Percentiles rank a stretch among this genome's conserved stretches.
Conservation (phyloP, 1,140 invertebrate species). For the Alviniconcha marisindica region DNA sequence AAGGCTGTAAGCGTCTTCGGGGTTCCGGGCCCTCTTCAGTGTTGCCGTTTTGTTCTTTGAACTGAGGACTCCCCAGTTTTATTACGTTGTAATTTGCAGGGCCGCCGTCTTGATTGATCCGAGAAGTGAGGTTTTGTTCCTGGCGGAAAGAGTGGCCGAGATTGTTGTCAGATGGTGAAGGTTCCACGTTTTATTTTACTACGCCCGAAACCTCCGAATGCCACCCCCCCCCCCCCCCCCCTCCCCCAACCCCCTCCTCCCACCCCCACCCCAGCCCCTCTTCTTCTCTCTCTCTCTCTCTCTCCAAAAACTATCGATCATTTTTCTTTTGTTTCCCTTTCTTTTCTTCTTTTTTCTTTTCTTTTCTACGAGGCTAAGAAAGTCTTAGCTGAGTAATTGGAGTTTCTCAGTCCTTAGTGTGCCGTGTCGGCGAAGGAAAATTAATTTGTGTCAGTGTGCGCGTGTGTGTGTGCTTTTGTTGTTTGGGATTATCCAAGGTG, state of each 20-base stretch:
- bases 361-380: background rate
- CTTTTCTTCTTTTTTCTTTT: too few relatives aligned
- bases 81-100: background rate
- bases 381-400: background rate
- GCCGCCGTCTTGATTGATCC: background rate
- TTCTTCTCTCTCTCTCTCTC: too few relatives aligned
- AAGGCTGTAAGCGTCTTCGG: too few relatives aligned
- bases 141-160: background rate
- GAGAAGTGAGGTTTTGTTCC: background rate
- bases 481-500: slow-evolving; percentile 26
- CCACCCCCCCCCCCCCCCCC: too few relatives aligned
- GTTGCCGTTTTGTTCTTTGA: background rate
- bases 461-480: slow-evolving; percentile 20
- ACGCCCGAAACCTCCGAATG: too few relatives aligned
- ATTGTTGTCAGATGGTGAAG: slow-evolving; percentile 19
- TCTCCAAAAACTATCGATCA: too few relatives aligned
- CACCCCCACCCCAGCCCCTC: too few relatives aligned
- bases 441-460: too few relatives aligned
- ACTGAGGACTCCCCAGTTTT: background rate
- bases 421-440: slow-evolving; percentile 13
- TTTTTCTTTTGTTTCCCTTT: too few relatives aligned
- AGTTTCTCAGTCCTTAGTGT: background rate
- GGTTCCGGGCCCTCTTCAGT: too few relatives aligned
- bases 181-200: slow-evolving; percentile 10
- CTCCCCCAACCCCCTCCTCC: too few relatives aligned